phyloP scores from a whole-genome alignment of 2,888 invertebrate species.

The Incurvaria masculella region DNA sequence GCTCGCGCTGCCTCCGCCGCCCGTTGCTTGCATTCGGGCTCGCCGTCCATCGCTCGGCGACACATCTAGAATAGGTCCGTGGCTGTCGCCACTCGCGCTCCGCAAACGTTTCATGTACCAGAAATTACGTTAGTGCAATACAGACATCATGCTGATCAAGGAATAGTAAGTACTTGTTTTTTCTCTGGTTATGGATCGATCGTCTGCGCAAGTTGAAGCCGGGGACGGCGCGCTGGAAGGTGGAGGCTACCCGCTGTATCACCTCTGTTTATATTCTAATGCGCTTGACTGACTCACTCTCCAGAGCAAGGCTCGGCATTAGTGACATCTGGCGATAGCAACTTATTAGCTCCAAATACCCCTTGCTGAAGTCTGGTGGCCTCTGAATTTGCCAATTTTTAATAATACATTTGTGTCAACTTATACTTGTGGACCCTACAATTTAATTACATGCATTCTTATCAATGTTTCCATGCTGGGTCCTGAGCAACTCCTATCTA shows the following conservation, averaged over 20 bases:
- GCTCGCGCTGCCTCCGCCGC: conserved; percentile 28
- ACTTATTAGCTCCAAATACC: too few species aligned
- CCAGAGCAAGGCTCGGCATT: conserved; percentile 29
- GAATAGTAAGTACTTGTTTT: conserved; percentile 60
- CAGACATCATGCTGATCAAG: conserved; percentile 65
- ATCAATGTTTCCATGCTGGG: too few species aligned
- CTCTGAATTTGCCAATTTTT: too few species aligned
- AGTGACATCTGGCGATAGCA: conserved; percentile 2
- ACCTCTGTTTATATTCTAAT: conserved; percentile 15
- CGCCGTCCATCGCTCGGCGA: conserved; percentile 11
- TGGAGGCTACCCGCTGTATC: conserved; percentile 25
- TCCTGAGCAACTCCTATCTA: too few species aligned
- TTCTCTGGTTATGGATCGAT: conserved; percentile 48
- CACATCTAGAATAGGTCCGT: conserved; percentile 34
- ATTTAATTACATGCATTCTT: too few species aligned
- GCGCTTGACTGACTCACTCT: conserved; percentile 35
- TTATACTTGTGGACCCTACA: too few species aligned
- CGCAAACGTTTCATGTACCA: conserved; percentile 44
- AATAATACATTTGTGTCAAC: too few species aligned
- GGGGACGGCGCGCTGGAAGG: conserved; percentile 23
- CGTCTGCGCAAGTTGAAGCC: conserved; percentile 25
- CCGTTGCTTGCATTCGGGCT: conserved; percentile 14
- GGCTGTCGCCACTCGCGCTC: conserved; percentile 28
- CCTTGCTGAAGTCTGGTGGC: too few species aligned
- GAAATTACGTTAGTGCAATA: conserved; percentile 29